Evolutionary conservation across 1,140 invertebrate species (phyloP), one percentile per base, ranked within the genome.

Genomic region (Drosophila yakuba): DNA sequence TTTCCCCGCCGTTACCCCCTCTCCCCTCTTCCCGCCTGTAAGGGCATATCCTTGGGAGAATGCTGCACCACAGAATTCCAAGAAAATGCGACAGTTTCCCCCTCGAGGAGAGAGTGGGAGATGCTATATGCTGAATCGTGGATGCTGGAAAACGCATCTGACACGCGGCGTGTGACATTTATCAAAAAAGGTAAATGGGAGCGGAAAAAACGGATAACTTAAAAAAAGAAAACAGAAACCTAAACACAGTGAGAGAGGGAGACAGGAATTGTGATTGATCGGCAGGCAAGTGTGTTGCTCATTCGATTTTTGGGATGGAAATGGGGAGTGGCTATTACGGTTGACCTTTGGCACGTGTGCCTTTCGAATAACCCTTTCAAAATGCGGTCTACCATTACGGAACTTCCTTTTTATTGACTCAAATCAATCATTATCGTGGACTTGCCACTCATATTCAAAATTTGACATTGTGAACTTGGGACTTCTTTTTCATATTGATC

Each of bases 111-210:
- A 32, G 36, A 39, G 12, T 3, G 32, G 43, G 72, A 25, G 47
- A 45, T 45, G 41, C 45, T 48, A 4, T 0, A 25, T 25, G 23
- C 23, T 25, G 23, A 17, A 17, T 17, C 17, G 17, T 17, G 17
- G 23, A 25, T 25, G 47, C 47, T 50, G 71, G 61, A 28, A 52
- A 80, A 68, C 61, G 59, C 69, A 82, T 58, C 56, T 66, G 80
- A 74, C 88, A 85, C 78, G 83, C 82, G 81, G 61, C 78, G 88
- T 84, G 83, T 50, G 57, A 86, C 88, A 91, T 91, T 88, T 91
- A 83, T 91, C 78, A 91, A 91, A 91, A 74, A 78, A 75, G 39
- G 51, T 11, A 60, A 39, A 50, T 43, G 14, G 56, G 66, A 57
- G 44, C 64, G 23, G 44, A 36, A 66, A 57, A 84, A 64, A 59